Conservation (phyloP, 1,140 invertebrate species). For the Pogonus chalceus region DNA sequence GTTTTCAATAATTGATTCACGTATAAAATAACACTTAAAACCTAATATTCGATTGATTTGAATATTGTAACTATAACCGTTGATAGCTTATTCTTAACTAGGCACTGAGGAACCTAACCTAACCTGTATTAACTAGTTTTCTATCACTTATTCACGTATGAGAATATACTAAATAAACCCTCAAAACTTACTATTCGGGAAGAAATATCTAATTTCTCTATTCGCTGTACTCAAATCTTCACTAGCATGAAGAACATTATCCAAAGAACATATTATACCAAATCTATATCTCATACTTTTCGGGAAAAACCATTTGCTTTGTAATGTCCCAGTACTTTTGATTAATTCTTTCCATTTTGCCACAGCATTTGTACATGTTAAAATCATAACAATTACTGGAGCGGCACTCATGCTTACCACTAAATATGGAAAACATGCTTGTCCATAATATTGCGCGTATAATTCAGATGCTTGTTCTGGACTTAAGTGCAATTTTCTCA, state of each 20-base stretch:
- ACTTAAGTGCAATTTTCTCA: conserved; percentile 55
- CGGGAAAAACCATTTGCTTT: conserved; percentile 59
- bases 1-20: too few relatives aligned
- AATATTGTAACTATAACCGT: too few relatives aligned
- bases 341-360: conserved; percentile 59
- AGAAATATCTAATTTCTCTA: conserved; percentile 82
- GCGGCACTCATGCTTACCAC: conserved; percentile 67
- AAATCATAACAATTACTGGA: conserved; percentile 56
- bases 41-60: too few relatives aligned
- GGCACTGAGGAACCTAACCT: too few relatives aligned
- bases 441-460: conserved; percentile 61
- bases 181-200: conserved; percentile 59
- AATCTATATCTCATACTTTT: conserved; percentile 61
- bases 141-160: too few relatives aligned
- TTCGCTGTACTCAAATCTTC: conserved; percentile 57
- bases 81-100: too few relatives aligned
- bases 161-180: not conserved
- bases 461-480: conserved; percentile 75
- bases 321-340: conserved; percentile 48
- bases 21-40: too few relatives aligned
- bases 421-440: conserved; percentile 58
- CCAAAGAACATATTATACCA: conserved; percentile 43
- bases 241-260: conserved; percentile 76
- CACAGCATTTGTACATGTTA: conserved; percentile 56
- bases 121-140: too few relatives aligned